Base-by-base conservation (phyloP, 2,113 vertebrate genomes). In the Micromys minutus region DNA sequence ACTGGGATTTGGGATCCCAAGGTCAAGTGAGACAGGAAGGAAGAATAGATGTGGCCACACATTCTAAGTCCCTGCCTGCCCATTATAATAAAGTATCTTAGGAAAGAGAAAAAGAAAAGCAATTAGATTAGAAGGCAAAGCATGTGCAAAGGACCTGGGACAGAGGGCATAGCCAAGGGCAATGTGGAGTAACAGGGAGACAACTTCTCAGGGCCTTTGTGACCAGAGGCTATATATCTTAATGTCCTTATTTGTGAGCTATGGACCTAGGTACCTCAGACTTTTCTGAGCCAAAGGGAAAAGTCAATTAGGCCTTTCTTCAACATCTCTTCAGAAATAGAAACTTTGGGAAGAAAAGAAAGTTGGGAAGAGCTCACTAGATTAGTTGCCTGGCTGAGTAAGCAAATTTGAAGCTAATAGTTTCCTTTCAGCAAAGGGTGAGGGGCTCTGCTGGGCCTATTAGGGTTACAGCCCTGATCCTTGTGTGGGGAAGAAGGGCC, bases 361-460 rank as follows among this genome's bases (percentile, higher is more conserved):
- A 59, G 6, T n/a, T n/a, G n/a, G n/a, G 17, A 55, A 8, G 12
- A 10, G 42, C 29, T 84, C 77, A 61, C 11, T 15, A 89, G 92
- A 90, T 90, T 87, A 95, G 72, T 26, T 95, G 59, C 88, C 86
- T 77, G 77, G 63, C 90, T 61, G 92, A 95, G 77, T 80, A 92
- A 85, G 92, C 81, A 90, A 94, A 96, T 96, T 85, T 75, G 71
- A 85, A 95, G 92, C 77, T 57, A 55, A 80, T 10, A 2, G 50
- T 57, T 83, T 26, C 13, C 1, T 29, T 83, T 29, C 79, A 39
- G 36, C 83, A 57, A 26, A 75, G 22, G 34, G 11, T 2, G n/a
- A 57, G 83, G 34, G 52, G 15, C 0, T 52, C 3, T 19, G 16
- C 74, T 34, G 26, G 11, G 5, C 16, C 55, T 21, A 39, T 42